Conservation (phyloP, 1,140 invertebrate species). For the Charaxes varanes region DNA sequence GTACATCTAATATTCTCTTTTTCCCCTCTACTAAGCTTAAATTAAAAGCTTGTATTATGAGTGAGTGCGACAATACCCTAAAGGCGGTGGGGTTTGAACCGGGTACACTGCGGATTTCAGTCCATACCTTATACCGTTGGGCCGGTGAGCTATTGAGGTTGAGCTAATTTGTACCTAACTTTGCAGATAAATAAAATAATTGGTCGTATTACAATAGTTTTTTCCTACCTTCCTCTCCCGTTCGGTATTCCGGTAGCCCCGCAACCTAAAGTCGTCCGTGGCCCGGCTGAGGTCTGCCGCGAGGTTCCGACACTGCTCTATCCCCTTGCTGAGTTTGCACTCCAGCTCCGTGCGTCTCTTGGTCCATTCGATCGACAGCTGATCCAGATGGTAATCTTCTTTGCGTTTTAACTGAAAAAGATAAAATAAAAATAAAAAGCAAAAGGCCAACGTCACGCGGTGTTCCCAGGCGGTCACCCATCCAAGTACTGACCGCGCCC, state of each 20-base stretch:
- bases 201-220: too few relatives aligned
- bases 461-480: conserved; percentile 32
- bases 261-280: conserved; percentile 49
- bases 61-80: too few relatives aligned
- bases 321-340: conserved; percentile 31
- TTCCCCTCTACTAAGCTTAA: too few relatives aligned
- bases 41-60: too few relatives aligned
- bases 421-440: too few relatives aligned
- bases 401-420: conserved; percentile 48
- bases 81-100: too few relatives aligned
- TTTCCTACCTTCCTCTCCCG: conserved; percentile 50
- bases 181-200: too few relatives aligned
- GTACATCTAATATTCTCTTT: too few relatives aligned
- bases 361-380: conserved; percentile 44
- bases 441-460: conserved; percentile 14
- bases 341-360: conserved; percentile 44
- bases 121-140: too few relatives aligned
- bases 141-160: too few relatives aligned
- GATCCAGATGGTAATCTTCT: conserved; percentile 56
- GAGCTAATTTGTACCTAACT: too few relatives aligned
- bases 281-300: conserved; percentile 45
- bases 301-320: conserved; percentile 50
- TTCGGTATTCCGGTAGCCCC: conserved; percentile 46
- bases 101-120: too few relatives aligned
- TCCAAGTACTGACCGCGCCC: conserved; percentile 31